These are phyloP conservation scores for Lithophane semibrunnea DNA, from an alignment of 2,888 invertebrate species.

Conservation along the genomic window DNA sequence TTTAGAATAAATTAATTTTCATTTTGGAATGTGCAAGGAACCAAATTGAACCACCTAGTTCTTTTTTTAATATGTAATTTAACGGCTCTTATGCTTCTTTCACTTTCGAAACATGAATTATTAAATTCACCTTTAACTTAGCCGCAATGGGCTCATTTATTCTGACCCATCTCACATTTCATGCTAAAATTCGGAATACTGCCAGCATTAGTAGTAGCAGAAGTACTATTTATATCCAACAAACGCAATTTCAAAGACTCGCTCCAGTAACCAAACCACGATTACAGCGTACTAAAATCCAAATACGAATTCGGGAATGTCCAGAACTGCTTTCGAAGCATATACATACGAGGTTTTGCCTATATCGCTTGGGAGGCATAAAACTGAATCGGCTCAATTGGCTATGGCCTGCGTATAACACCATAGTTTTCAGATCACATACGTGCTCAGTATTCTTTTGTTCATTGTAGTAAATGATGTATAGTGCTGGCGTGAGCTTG, in stretches of 20 bases:
- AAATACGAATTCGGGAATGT: conserved; percentile 50
- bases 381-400: conserved; percentile 81
- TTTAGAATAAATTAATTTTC: too few species aligned
- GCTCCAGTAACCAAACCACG: conserved; percentile 27
- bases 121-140: background rate
- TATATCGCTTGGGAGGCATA: conserved; percentile 80
- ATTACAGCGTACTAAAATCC: conserved; percentile 42
- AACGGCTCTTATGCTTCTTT: too few species aligned
- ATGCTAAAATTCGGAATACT: conserved; percentile 5
- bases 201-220: conserved; percentile 16
- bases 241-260: conserved; percentile 28
- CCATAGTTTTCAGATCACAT: conserved; percentile 82
- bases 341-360: conserved; percentile 64
- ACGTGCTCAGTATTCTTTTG: conserved; percentile 69
- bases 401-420: conserved; percentile 72
- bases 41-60: too few species aligned
- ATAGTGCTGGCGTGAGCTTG: conserved; percentile 43
- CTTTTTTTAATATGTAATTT: too few species aligned
- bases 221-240: conserved; percentile 25
- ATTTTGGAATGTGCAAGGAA: too few species aligned
- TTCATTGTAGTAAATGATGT: conserved; percentile 60
- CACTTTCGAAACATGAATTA: background rate
- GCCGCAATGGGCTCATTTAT: background rate
- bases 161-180: background rate
- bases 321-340: conserved; percentile 20